Evolutionary conservation across 2,888 invertebrate genomes (phyloP).

Genomic region (Tachina grossa): DNA sequence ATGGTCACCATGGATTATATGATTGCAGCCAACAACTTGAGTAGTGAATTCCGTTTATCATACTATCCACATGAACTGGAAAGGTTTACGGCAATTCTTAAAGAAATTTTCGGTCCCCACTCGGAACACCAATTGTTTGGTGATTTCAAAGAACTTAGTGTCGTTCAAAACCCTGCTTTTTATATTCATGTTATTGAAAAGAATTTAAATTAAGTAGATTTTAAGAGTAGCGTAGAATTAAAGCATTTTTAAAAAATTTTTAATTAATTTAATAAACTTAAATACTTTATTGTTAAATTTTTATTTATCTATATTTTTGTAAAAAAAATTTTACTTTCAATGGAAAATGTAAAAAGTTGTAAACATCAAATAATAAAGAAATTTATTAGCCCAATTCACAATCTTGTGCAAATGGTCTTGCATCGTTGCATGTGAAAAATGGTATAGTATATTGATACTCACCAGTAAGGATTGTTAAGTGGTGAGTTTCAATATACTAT

Average conservation of each 20-base stretch:
- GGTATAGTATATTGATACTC: too few relatives aligned
- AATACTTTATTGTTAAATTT: too few relatives aligned
- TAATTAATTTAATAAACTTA: too few relatives aligned
- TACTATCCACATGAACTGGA: constrained; percentile 93
- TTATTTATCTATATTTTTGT: too few relatives aligned
- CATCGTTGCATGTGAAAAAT: too few relatives aligned
- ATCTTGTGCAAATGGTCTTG: too few relatives aligned
- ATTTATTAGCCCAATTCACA: too few relatives aligned
- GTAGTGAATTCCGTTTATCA: constrained; percentile 92
- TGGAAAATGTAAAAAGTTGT: too few relatives aligned
- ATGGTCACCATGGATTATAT: constrained; percentile 92
- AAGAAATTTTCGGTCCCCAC: constrained; percentile 87
- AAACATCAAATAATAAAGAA: too few relatives aligned
- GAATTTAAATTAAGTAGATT: constrained; percentile 70
- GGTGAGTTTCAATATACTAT: too few relatives aligned
- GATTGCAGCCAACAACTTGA: constrained; percentile 85
- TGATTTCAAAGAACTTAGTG: constrained; percentile 89
- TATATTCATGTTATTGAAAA: constrained; percentile 93
- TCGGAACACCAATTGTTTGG: constrained; percentile 89
- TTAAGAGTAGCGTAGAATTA: constrained; percentile 31
- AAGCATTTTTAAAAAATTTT: background rate
- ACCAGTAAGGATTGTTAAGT: too few relatives aligned
- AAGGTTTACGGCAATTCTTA: constrained; percentile 88
- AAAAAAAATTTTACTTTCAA: too few relatives aligned
- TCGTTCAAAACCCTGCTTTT: constrained; percentile 88